A percentile compares a stretch with the other conserved stretches of the same genome.
Evolutionary conservation across 2,113 vertebrate genomes (phyloP).

Genomic region (Protobothrops mucrosquamatus): DNA sequence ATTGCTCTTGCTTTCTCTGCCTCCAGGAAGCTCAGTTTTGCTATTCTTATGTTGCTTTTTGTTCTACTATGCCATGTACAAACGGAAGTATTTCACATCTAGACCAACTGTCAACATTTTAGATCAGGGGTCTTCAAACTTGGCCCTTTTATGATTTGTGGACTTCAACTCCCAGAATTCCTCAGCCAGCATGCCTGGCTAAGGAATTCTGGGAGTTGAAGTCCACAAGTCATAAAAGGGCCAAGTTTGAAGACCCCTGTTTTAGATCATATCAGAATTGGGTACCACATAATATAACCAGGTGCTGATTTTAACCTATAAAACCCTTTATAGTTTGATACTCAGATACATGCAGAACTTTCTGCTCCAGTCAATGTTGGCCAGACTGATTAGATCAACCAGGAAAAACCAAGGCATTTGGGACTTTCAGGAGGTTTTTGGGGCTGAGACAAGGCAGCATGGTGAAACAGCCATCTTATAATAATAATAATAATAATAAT

Average conservation of each 20-base stretch:
- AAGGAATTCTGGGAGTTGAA: no score
- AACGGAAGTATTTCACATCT: neutral
- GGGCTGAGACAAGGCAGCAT: neutral
- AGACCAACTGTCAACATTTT: neutral
- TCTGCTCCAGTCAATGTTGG: neutral
- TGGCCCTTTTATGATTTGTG: no score
- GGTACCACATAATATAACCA: neutral
- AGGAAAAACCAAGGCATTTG: neutral
- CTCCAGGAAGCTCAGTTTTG: neutral
- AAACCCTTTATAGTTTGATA: neutral
- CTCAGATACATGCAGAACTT: neutral
- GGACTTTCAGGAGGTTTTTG: neutral
- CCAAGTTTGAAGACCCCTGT: no score
- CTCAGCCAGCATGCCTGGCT: no score
- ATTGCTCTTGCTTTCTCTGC: neutral
- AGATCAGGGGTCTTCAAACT: neutral
- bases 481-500: no score
- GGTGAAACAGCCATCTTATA: no score
- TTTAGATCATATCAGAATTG: neutral
- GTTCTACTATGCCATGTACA: neutral
- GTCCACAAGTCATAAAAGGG: no score
- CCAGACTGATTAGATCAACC: neutral
- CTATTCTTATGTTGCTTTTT: neutral
- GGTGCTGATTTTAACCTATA: neutral
- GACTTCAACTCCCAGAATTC: no score